Conservation (phyloP, 2,797 vertebrate species). For the Ibycter americanus region DNA sequence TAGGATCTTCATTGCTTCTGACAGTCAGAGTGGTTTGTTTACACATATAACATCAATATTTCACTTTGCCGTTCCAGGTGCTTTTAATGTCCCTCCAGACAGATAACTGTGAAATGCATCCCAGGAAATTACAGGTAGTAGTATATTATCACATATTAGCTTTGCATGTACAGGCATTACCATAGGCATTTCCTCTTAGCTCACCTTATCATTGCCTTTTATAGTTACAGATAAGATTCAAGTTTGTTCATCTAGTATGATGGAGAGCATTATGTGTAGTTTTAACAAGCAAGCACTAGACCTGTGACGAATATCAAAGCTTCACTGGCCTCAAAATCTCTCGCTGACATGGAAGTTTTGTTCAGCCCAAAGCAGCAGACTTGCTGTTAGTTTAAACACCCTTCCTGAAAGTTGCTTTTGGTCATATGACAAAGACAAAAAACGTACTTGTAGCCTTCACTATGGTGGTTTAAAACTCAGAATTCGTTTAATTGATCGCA, state of each 20-base stretch:
- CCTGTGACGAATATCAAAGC: not conserved
- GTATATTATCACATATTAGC: not conserved
- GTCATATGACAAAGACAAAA: not conserved
- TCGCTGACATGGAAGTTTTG: not conserved
- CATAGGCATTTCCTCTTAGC: not conserved
- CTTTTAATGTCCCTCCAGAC: not conserved
- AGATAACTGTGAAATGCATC: not conserved
- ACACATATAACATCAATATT: not conserved
- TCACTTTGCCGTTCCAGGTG: not conserved
- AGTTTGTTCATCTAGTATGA: not conserved
- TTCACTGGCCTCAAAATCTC: not conserved
- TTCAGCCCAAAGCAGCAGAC: not conserved
- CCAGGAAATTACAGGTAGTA: not conserved
- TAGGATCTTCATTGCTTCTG: not conserved
- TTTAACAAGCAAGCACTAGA: not conserved
- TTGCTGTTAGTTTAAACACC: not conserved
- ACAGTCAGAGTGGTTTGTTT: not conserved
- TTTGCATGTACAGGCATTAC: fast-evolving
- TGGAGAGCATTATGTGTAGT: not conserved
- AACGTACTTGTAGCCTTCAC: not conserved
- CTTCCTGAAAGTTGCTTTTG: not conserved
- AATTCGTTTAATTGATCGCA: fast-evolving
- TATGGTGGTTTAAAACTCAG: not conserved
- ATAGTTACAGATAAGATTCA: not conserved
- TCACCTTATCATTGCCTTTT: not conserved